Base-by-base conservation (phyloP, 2,113 vertebrate genomes). In the Pedetes capensis region DNA sequence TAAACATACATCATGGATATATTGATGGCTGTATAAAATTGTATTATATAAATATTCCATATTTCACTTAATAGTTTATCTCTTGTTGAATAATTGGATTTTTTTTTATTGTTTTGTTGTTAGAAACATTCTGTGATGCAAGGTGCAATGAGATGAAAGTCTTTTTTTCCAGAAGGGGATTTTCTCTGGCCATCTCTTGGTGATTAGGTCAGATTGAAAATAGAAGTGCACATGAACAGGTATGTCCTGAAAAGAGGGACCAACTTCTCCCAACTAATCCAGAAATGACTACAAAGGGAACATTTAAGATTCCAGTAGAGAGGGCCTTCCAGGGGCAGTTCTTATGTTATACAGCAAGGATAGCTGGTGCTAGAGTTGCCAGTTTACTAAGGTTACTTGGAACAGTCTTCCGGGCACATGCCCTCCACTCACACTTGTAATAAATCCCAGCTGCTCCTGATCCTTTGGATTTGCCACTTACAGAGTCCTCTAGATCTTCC, bases 401-500 rank as follows among this genome's bases (percentile, higher is more conserved):
- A 94, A 76, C 29, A 89, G 69, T 68, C 66, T 86, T 49, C 59
- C 89, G 83, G 79, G 64, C 59, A 22, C 4, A 7, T 88, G 69
- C 64, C 53, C 61, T 91, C 93, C 83, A 27, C 17, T 84, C 25
- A 42, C 57, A 34, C 25, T 61, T 87, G 93, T 96, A 95, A 95
- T 81, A 93, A 86, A 85, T 81, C 89, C 69, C 91, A 93, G 44
- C 29, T 80, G 89, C 44, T 95, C 34, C 69, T 80, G 29, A 64
- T 68, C 66, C 39, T 92, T 78, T 66, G 59, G 72, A 42, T 63
- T 17, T 96, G 63, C 83, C 57, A 59, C 69, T 93, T 23, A 32
- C 55, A 81, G 49, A 92, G 55, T 89, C 34, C 79, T 55, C 1
- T 63, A 83, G 78, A 25, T 87, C 64, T 87, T 74, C 72, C 76